Conservation (phyloP, 2,888 invertebrate species). For the Synergus umbraculus region DNA sequence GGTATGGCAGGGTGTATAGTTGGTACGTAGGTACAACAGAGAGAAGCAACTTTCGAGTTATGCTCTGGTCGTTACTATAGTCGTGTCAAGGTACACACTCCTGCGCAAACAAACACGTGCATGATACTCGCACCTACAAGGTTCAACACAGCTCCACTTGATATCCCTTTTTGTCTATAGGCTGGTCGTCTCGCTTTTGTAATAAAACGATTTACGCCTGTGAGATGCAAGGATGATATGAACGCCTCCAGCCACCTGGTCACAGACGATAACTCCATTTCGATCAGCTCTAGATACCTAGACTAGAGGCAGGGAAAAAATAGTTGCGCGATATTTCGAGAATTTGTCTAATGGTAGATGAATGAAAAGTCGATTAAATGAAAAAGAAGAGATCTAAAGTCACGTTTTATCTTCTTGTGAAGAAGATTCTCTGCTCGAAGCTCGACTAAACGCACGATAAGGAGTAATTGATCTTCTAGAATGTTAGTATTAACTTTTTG, state of each 20-base stretch:
- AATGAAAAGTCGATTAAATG: no score
- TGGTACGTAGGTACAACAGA: constrained; percentile 37
- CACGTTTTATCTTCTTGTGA: no score
- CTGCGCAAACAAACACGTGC: constrained; percentile 39
- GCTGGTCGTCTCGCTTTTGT: constrained; percentile 33
- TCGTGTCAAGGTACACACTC: constrained; percentile 40
- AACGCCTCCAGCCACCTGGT: constrained; percentile 34
- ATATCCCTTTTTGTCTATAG: constrained; percentile 39
- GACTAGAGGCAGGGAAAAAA: background rate
- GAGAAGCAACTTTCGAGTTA: constrained; percentile 39
- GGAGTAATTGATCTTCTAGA: background rate
- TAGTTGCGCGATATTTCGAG: background rate
- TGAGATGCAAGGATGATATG: constrained; percentile 19
- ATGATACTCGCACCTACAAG: constrained; percentile 38
- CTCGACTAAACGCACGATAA: no score
- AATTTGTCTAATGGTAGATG: background rate
- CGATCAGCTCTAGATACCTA: constrained; percentile 51
- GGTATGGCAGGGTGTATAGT: constrained; percentile 30
- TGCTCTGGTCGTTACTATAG: constrained; percentile 35
- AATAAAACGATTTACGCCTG: constrained; percentile 38
- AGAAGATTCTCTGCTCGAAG: no score
- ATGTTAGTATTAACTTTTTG: background rate
- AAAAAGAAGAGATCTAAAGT: no score
- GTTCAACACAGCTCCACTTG: constrained; percentile 19
- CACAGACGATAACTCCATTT: constrained; percentile 68